Evolutionary conservation across 2,797 vertebrate species (phyloP).

Genomic region (Coracias cyanogaster): DNA sequence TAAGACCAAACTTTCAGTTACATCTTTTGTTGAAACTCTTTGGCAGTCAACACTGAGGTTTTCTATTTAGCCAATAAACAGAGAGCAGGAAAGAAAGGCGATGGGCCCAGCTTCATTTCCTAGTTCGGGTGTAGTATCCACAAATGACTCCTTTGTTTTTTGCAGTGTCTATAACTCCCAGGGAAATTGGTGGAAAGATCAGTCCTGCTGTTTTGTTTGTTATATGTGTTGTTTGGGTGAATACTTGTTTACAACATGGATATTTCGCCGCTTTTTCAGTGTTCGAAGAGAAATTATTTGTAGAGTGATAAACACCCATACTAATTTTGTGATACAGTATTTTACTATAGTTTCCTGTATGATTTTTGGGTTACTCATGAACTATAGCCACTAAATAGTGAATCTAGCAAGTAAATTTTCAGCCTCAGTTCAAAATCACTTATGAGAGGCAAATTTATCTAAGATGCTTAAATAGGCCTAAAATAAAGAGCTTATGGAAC

Average conservation of each 20-base stretch:
- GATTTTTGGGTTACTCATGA: not conserved
- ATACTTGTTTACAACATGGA: not conserved
- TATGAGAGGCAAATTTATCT: not conserved
- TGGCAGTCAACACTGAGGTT: not conserved
- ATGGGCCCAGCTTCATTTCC: not conserved
- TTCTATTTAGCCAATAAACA: not conserved
- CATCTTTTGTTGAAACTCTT: not conserved
- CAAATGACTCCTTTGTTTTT: not conserved
- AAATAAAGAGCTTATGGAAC: not conserved
- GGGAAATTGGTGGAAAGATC: not conserved
- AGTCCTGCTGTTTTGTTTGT: not conserved
- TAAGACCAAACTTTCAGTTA: not conserved
- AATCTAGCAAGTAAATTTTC: not conserved
- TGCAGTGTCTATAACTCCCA: not conserved
- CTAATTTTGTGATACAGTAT: not conserved
- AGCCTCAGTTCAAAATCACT: not conserved
- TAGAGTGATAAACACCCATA: not conserved
- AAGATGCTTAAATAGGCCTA: not conserved
- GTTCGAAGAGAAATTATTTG: not conserved
- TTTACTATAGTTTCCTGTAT: not conserved
- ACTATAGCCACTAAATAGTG: not conserved
- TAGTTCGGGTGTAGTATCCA: not conserved
- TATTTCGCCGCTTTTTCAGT: not conserved
- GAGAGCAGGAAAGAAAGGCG: not conserved
- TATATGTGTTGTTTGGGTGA: not conserved